A percentile compares a stretch with the other conserved stretches of the same genome.
Conservation (phyloP, 1,140 invertebrate genomes). For the Zaprionus davidi region DNA sequence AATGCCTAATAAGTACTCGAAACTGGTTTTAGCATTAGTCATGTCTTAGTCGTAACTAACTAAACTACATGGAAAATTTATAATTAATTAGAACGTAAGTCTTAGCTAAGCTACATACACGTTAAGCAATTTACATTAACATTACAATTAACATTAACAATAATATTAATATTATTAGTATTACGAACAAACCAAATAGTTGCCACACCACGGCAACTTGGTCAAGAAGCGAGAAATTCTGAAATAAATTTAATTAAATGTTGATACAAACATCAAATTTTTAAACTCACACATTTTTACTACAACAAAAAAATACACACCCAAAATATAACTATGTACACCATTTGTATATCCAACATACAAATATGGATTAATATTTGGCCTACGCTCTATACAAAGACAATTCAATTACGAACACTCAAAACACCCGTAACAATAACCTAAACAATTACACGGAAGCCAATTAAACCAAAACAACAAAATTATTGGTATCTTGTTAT, state of each 20-base stretch:
- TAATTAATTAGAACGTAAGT: constrained; percentile 65
- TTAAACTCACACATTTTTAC: constrained; percentile 74
- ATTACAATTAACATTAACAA: constrained; percentile 48
- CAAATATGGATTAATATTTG: constrained; percentile 43
- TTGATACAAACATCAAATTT: constrained; percentile 63
- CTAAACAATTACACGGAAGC: not conserved
- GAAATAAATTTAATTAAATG: constrained; percentile 79
- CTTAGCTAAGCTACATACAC: constrained; percentile 58
- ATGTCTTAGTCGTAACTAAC: constrained; percentile 55
- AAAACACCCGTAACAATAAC: constrained; percentile 33
- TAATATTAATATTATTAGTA: constrained; percentile 46
- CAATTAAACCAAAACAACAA: constrained; percentile 19
- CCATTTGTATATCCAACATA: constrained; percentile 34
- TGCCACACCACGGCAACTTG: constrained; percentile 46
- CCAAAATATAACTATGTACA: constrained; percentile 27
- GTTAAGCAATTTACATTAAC: constrained; percentile 53
- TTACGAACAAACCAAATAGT: constrained; percentile 43
- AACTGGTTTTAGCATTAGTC: constrained; percentile 64
- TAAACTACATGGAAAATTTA: constrained; percentile 53
- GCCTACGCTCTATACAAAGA: constrained; percentile 22
- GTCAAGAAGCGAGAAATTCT: constrained; percentile 77
- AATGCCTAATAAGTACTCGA: constrained; percentile 51
- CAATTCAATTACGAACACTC: constrained; percentile 61
- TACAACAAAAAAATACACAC: constrained; percentile 41
- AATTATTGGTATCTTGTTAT: constrained; percentile 24